Base-by-base conservation (phyloP, 2,113 vertebrate genomes). In the Lepisosteus osseus region DNA sequence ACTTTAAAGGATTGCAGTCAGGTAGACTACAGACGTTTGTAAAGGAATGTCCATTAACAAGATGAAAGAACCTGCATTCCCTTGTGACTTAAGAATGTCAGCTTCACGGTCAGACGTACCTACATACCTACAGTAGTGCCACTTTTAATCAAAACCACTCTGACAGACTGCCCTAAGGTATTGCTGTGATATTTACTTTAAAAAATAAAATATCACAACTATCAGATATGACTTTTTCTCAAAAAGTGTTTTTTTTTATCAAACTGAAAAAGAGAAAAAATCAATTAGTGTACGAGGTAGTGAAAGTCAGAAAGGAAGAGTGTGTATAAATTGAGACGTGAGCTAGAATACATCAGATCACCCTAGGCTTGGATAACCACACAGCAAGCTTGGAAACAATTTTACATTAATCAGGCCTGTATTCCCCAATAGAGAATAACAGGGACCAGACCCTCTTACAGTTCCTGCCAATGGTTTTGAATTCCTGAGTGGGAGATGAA, bases 1-100 rank as follows among this genome's bases (percentile, higher is more conserved):
- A 98, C 92, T 97, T 97, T 98, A 97, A 99, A 95, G 93, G 89
- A 94, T 94, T 94, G 80, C 84, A 95, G 91, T 94, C 97, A 99
- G 97, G 97, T 98, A 98, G 94, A 92, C 92, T 88, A 85, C 88
- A 90, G 91, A 90, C 95, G 83, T 94, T 92, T 83, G 87, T 89
- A 87, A 87, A 91, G 91, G 91, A 89, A 90, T 86, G 91, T 95
- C 95, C 96, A 98, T 98, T 98, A 99, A 90, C 91, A 77, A 93
- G 94, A 98, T 95, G 94, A 93, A 96, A 94, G 94, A 85, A 88
- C 68, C 79, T 81, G 81, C 65, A n/a, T 83, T 94, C 93, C 92
- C 93, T 57, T 82, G 84, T 61, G 93, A 90, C 87, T 67, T 79
- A 84, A 83, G 83, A 77, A 86, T 67, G 82, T 84, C 72, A 86